A percentile compares a stretch with the other conserved stretches of the same genome.
phyloP scores from a whole-genome alignment of 2,888 invertebrate species.

The Agrotis clavis region DNA sequence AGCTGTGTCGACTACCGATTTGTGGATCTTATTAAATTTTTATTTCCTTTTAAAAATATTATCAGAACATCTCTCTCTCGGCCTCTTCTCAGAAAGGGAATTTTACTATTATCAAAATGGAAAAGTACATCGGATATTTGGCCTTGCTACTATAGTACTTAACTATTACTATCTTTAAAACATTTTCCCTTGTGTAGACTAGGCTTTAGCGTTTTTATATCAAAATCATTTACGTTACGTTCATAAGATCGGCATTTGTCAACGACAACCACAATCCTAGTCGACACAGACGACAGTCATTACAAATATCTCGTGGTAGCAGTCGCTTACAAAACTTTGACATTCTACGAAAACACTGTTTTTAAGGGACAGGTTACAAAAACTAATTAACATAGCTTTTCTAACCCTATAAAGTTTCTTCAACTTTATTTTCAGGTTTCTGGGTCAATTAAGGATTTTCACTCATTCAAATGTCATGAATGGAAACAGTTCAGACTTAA shows the following conservation, averaged over 20 bases:
- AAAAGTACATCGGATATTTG: background rate
- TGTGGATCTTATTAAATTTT: too few relatives aligned
- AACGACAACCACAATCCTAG: slow-evolving; percentile 32
- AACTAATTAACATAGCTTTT: background rate
- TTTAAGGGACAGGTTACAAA: background rate
- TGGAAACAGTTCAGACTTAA: background rate
- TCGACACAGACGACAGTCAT: slow-evolving; percentile 29
- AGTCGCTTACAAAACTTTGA: background rate
- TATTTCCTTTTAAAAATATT: too few relatives aligned
- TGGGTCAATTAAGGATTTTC: background rate
- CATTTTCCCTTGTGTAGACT: background rate
- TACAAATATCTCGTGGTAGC: slow-evolving; percentile 21
- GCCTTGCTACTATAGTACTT: background rate
- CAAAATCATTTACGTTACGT: slow-evolving; percentile 28
- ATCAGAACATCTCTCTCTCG: too few relatives aligned
- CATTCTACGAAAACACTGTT: background rate
- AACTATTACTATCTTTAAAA: background rate
- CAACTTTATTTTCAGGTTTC: background rate
- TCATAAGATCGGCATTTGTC: slow-evolving; percentile 45
- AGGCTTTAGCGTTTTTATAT: background rate
- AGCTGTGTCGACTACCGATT: too few relatives aligned
- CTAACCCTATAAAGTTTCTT: background rate
- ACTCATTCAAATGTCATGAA: slow-evolving; percentile 30
- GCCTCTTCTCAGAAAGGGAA: too few relatives aligned
- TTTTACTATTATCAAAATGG: background rate